Evolutionary conservation across 2,888 invertebrate genomes (phyloP), one percentile per base, ranked within the genome.

Genomic region (Brenthis ino): DNA sequence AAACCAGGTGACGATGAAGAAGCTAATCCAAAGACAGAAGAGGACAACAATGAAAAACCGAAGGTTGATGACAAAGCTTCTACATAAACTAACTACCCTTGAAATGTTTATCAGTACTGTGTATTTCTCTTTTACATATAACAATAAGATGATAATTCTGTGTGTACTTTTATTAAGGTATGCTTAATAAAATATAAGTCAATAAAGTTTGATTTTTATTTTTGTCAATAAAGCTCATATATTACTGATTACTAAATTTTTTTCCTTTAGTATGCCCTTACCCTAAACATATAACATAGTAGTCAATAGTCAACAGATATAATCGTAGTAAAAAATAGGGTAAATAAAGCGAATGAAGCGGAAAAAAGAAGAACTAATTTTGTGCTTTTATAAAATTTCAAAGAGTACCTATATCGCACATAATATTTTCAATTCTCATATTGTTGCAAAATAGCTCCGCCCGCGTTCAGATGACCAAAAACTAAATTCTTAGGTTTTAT

Each of bases 1-100:
- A 93, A 90, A 75, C 84, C 83, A 68, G 93, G 85, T 37, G 93
- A 88, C 66, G 85, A 81, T 64, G 92, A 87, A 69, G 91, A 87
- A 73, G 83, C 77, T 67, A 87, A 87, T 55, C 77, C 82, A 3
- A 86, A 80, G 70, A 83, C 83, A 28, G 85, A 85, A 50, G 91
- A 86, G 14, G 84, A 82, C 43, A 79, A 80, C 20, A 80, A 78
- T 68, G 93, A 91, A 72, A 91, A 89, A 73, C 84, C 80, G 69
- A 85, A 77, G 67, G 79, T 79, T 57, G 92, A 91, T 83, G 81
- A 85, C 47, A 83, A 83, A 73, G 74, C 85, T 57, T 76, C 88
- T 72, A 84, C 84, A 60, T 91, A 82, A 80, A 57, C 16, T 43
- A 43, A 20, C 1, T n/a, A 57, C 68, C 57, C 20, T 13, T 14